A percentile compares a stretch with the other conserved stretches of the same genome.
These are phyloP conservation scores for human DNA, from an alignment of 2,113 vertebrate species.

Conservation along the genomic window GRCh38 chr14:23081001-23081500, in stretches of 20 bases:
- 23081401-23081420: slow-evolving; percentile 9
- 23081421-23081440: slow-evolving; percentile 34
- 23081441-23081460: slow-evolving; percentile 36
- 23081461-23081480: slow-evolving; percentile 28
- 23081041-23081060: background rate
- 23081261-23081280: background rate
- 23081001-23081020: background rate
- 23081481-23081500: background rate
- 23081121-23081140: background rate
- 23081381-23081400: slow-evolving; percentile 53
- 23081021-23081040: background rate
- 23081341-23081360: background rate
- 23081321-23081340: background rate
- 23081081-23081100: slow-evolving; percentile 9
- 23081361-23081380: background rate
- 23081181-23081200: background rate
- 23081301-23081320: background rate
- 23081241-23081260: slow-evolving; percentile 20
- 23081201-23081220: slow-evolving; percentile 1
- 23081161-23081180: background rate
- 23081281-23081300: slow-evolving; percentile 49
- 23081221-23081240: background rate
- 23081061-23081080: slow-evolving; percentile 33
- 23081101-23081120: too few species aligned
- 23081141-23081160: background rate